phyloP scores from a whole-genome alignment of 2,888 invertebrate species.

The Erebia palarica region DNA sequence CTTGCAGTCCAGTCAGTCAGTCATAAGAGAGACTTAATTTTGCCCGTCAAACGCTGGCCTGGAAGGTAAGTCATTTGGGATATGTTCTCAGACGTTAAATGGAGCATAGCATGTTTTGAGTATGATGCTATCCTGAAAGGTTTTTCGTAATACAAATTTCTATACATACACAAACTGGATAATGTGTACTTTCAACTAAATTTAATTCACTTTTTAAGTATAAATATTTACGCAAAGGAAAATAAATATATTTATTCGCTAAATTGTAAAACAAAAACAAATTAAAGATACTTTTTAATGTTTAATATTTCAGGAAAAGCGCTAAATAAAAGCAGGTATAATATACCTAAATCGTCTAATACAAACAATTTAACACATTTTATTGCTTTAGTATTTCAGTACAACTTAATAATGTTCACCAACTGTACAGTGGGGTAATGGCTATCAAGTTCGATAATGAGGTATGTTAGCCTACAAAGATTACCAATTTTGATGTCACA shows the following conservation, averaged over 20 bases:
- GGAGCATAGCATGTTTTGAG: background rate
- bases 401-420: background rate
- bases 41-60: no score
- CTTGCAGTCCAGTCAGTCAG: no score
- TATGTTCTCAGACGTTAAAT: no score
- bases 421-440: no score
- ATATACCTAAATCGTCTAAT: no score
- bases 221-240: constrained; percentile 9
- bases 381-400: background rate
- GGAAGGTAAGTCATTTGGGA: no score
- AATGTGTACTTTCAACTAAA: background rate
- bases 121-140: background rate
- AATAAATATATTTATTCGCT: background rate
- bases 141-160: background rate
- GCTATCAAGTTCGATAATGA: no score
- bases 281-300: background rate
- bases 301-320: background rate
- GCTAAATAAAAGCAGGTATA: background rate
- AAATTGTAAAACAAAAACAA: constrained; percentile 17
- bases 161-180: background rate
- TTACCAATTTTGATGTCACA: no score
- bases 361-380: background rate
- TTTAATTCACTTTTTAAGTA: background rate
- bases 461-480: no score
- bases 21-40: no score